Conservation (phyloP, 2,113 vertebrate genomes). For the Perca fluviatilis region DNA sequence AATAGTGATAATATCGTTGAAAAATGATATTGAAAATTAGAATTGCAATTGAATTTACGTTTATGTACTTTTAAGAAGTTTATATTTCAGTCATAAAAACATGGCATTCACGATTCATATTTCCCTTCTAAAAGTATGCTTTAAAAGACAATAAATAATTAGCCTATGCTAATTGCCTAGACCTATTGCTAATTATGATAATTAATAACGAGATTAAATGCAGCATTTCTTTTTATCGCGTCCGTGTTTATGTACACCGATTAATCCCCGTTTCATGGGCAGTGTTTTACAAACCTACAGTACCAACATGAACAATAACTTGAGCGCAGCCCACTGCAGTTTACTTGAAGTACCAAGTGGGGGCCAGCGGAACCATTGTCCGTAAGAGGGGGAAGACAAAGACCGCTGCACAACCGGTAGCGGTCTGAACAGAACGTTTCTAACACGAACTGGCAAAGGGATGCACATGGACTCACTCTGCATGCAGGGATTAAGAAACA, state of each 20-base stretch:
- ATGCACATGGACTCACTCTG: constrained; percentile 58
- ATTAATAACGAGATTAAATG: not conserved
- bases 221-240: not conserved
- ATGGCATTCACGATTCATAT: not conserved
- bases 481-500: not conserved
- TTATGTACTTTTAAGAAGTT: not conserved
- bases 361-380: constrained; percentile 41
- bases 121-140: not conserved
- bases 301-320: constrained; percentile 48
- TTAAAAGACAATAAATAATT: not conserved
- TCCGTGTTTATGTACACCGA: not conserved
- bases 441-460: constrained; percentile 44
- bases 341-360: constrained; percentile 26
- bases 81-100: not conserved
- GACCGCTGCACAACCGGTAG: constrained; percentile 51
- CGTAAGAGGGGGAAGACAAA: constrained; percentile 54
- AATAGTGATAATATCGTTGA: not conserved
- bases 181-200: not conserved
- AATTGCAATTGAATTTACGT: not conserved
- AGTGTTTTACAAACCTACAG: not conserved
- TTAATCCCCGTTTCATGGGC: not conserved
- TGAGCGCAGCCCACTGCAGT: constrained; percentile 34
- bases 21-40: no score
- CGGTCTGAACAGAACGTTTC: constrained; percentile 73
- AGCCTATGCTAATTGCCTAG: not conserved